Base-by-base conservation (phyloP, 2,113 vertebrate species). In the Ictalurus punctatus region DNA sequence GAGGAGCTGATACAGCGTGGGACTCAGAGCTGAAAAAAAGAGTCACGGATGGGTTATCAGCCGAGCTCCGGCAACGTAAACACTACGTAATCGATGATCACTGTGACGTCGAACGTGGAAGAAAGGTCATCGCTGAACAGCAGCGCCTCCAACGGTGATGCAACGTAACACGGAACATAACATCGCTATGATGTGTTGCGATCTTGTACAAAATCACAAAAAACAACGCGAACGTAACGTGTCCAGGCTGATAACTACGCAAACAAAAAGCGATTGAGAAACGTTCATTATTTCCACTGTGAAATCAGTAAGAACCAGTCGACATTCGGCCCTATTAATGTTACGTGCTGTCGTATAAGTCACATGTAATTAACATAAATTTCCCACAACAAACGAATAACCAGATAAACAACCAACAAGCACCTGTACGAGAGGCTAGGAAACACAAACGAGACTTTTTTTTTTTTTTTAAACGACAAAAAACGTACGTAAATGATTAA, bases 1-100 rank as follows among this genome's bases (percentile, higher is more conserved):
- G 86, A 78, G 85, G 74, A 37, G 76, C 48, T 17, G 61, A 85
- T 69, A 34, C 44, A 12, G 44, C 8, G 78, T 89, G 88, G 76
- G 52, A 89, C 80, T 89, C 91, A 59, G 52, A 25, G 63, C 76
- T 83, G 61, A 74, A 58, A 37, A 52, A 69, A 52, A 73, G 59
- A 78, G 7, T 71, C 59, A 52, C 86, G 30, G 16, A 73, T 44
- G 65, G 54, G 52, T 81, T 25, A 21, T 87, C 40, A 87, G 13
- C 8, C 34, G 3, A 58, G 86, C 44, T 17, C 13, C 2, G 8
- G 59, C 52, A 40, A 34, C 54, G 63, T 16, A 61, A 63, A 48
- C 56, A 83, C 12, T 17, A 21, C 0, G 56, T 27, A 34, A 71
- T 74, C 81, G 63, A 84, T 27, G 40, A 58, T 52, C 13, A 65